Evolutionary conservation across 2,797 vertebrate genomes (phyloP), one percentile per base, ranked within the genome.

Genomic region (Rousettus madagascariensis): DNA sequence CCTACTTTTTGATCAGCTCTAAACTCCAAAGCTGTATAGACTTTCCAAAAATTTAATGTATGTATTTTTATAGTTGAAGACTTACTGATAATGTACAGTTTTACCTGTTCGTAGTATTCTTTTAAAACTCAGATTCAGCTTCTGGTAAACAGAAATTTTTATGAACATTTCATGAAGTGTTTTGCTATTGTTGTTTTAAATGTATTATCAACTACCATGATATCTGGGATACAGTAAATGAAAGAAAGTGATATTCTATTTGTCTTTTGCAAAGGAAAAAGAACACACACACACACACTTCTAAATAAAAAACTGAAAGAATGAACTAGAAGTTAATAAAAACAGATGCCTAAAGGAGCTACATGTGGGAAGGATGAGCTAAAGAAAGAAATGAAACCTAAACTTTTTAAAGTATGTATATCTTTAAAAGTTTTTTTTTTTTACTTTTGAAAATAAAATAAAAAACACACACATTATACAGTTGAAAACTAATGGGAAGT

Each of bases 401-500:
- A 5, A 71, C 17, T 89, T 72, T 88, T 84, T 5, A 30, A 90
- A 82, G 59, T 86, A 41, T 46, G 20, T 11, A 16, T 61, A 46
- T 59, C 22, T 41, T 19, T 0, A 26, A 46, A 85, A 78, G 46
- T 63, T 12, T 77, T 53, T 77, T 43, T 51, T 51, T 90, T 28
- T 71, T 26, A 33, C 20, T 78, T 78, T 30, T 72, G 28, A 59
- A 88, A 93, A 87, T 86, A 85, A 94, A 69, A 69, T 41, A 0
- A 84, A 74, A 94, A 80, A n/a, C n/a, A 66, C 3, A 36, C 20
- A 78, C 20, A 87, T 8, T 5, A 9, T 46, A 61, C 17, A 79
- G 75, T 9, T 95, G 51, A 85, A 87, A 95, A 91, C 46, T 33
- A 94, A 85, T 57, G 72, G 20, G 72, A 30, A 11, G 17, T 59